Evolutionary conservation across 2,888 invertebrate genomes (phyloP).

Genomic region (Calephelis perditalis): DNA sequence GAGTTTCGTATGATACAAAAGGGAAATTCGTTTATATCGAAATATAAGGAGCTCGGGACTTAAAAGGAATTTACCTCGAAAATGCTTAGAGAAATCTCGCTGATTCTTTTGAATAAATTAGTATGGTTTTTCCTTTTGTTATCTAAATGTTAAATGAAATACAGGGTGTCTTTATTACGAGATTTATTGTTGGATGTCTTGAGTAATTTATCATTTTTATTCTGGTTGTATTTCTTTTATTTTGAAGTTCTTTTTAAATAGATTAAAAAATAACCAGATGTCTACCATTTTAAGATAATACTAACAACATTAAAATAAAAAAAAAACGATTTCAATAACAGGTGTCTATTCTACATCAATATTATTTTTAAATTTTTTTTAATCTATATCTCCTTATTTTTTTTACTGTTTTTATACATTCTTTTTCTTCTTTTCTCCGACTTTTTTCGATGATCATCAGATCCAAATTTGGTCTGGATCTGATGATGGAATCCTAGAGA

Average conservation of each 20-base stretch:
- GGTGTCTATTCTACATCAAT: no score
- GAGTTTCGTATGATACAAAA: conserved; percentile 1
- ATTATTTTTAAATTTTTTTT: no score
- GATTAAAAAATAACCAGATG: no score
- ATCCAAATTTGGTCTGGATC: no score
- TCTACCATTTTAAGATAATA: no score
- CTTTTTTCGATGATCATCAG: no score
- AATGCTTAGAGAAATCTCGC: conserved; percentile 15
- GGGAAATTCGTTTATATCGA: conserved; percentile 3
- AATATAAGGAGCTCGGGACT: conserved; percentile 12
- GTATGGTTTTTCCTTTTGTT: conserved; percentile 19
- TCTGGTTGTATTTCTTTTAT: neutral
- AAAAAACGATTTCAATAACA: no score
- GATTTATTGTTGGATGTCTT: conserved; percentile 14
- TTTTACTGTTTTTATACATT: no score
- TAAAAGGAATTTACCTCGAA: conserved; percentile 25
- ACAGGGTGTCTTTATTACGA: conserved; percentile 16
- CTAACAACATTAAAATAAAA: no score
- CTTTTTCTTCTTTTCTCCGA: no score
- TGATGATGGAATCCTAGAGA: no score
- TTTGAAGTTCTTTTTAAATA: neutral
- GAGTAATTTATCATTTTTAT: conserved; percentile 11
- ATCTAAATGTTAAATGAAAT: conserved; percentile 20
- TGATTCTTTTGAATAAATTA: conserved; percentile 20
- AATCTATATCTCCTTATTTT: no score